Evolutionary conservation across 2,888 invertebrate species (phyloP), one percentile per base, ranked within the genome.

Genomic region (Hydraecia micacea): DNA sequence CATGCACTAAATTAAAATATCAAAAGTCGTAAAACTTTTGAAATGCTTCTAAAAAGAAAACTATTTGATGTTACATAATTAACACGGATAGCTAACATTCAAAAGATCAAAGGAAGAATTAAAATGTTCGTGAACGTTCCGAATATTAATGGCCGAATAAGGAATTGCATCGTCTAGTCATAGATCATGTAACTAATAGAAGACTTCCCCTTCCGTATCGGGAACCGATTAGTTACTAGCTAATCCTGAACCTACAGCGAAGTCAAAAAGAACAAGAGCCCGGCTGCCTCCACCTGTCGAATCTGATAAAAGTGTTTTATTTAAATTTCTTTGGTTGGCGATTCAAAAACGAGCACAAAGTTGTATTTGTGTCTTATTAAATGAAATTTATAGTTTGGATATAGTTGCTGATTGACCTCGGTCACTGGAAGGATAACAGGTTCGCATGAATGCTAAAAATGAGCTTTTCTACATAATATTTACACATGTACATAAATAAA

Each of bases 291-390:
- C 97, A 97, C 97, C 97, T 97, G 96, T 96, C 97, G 96, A 94
- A 96, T 96, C 96, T 96, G 96, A 96, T 97, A 96, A 96, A 95
- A 96, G 93, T 95, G 95, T 96, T 96, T 96, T 95, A 96, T 97
- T 97, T 96, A 96, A 96, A 97, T 97, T 96, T 96, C 94, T 95
- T 94, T 94, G 92, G 93, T 92, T 94, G 93, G 94, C 94, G 93
- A 95, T 91, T 93, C 95, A 95, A 96, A 97, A 96, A 96, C 93
- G 93, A 96, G 92, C 94, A 95, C 89, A 93, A 94, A 93, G 94
- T 92, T 91, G 93, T 91, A 95, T 96, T 97, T 97, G 96, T 97
- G 97, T 97, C 97, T 96, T 96, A 97, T 97, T 97, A 97, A 97
- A 96, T 95, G 94, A 96, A 97, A 97, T 97, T 96, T 97, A 97